These are phyloP conservation scores for Ageneiosus marmoratus DNA, from an alignment of 2,113 vertebrate species.

Conservation along the genomic window DNA sequence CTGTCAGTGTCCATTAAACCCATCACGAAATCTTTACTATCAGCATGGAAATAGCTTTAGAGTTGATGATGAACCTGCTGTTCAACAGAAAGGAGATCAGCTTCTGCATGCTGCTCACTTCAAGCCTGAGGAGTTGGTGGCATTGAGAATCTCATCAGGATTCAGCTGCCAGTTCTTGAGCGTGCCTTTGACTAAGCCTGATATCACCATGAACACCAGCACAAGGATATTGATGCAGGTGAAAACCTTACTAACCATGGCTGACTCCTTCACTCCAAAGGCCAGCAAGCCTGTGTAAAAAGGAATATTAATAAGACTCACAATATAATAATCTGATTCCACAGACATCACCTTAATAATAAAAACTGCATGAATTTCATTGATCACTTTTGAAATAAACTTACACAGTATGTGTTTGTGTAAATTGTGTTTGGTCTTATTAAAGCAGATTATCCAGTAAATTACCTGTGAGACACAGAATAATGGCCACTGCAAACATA, in stretches of 20 bases:
- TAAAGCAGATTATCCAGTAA: neutral
- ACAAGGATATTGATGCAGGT: conserved; percentile 94
- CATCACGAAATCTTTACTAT: neutral
- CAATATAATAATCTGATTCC: neutral
- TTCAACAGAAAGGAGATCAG: conserved; percentile 31
- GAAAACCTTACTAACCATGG: conserved; percentile 95
- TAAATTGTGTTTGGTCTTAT: neutral
- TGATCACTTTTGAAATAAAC: neutral
- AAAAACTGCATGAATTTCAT: neutral
- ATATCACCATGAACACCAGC: conserved; percentile 88
- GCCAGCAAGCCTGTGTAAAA: conserved; percentile 81
- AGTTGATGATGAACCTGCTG: conserved; percentile 25
- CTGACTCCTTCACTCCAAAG: conserved; percentile 94
- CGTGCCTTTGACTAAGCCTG: conserved; percentile 91
- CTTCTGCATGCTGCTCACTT: conserved; percentile 66
- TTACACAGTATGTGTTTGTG: neutral
- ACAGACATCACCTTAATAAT: no score
- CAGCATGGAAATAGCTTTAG: conserved; percentile 4
- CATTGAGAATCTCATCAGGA: conserved; percentile 75
- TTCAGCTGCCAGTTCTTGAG: conserved; percentile 89
- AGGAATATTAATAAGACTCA: no score
- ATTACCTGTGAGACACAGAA: conserved; percentile 87
- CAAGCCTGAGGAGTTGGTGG: conserved; percentile 61
- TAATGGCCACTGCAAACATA: conserved; percentile 91
- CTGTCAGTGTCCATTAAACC: no score